Conservation (phyloP, 2,113 vertebrate species). For the Mus pahari region DNA sequence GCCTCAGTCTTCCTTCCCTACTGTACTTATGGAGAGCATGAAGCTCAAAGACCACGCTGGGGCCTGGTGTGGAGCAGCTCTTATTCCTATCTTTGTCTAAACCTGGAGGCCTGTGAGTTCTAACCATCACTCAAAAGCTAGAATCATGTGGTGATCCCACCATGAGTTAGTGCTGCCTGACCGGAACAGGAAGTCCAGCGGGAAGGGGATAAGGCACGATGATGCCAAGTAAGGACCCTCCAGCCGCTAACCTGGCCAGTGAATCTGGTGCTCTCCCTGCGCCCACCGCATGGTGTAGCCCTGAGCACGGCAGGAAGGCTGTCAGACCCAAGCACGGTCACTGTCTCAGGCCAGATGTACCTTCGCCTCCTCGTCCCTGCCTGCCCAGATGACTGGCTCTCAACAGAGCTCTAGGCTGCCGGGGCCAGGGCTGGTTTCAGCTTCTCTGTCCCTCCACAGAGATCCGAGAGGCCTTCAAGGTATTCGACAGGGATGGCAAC, state of each 20-base stretch:
- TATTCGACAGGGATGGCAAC: constrained; percentile 96
- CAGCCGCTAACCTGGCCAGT: not conserved
- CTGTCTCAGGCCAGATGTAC: not conserved
- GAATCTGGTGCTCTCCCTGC: not conserved
- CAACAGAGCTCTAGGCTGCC: not conserved
- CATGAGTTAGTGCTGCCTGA: not conserved
- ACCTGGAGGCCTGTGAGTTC: not conserved
- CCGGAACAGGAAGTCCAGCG: not conserved
- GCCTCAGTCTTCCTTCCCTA: not conserved
- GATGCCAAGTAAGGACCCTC: rapidly evolving
- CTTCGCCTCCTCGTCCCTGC: not conserved
- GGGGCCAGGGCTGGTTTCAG: not conserved
- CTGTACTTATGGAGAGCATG: not conserved
- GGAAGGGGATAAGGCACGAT: not conserved
- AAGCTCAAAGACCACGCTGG: not conserved
- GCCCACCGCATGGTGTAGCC: constrained; percentile 25
- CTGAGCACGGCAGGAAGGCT: not conserved
- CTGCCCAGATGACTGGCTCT: not conserved
- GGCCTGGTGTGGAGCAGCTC: not conserved
- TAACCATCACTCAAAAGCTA: not conserved
- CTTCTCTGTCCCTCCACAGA: constrained; percentile 84
- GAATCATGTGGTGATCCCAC: not conserved
- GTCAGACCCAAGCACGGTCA: rapidly evolving
- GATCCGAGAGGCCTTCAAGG: constrained; percentile 97
- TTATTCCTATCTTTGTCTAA: not conserved